Conservation (phyloP, 2,113 vertebrate species). For the Barnardius zonarius region DNA sequence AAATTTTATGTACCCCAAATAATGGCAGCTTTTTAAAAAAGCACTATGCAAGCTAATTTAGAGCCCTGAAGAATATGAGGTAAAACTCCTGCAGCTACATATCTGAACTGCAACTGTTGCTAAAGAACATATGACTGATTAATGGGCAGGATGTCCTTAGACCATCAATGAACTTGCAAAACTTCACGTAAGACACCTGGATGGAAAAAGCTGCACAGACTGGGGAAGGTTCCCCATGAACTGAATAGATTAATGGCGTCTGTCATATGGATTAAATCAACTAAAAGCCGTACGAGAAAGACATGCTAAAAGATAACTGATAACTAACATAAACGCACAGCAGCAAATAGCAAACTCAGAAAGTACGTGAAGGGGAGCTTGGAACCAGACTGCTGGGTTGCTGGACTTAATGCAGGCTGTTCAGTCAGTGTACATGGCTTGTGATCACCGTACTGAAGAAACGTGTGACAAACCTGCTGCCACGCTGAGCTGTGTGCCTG, state of each 20-base stretch:
- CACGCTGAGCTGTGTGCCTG: neutral
- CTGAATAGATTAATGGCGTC: neutral
- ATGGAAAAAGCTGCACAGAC: neutral
- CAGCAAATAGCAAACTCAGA: neutral
- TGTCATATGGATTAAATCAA: neutral
- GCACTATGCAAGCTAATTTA: neutral
- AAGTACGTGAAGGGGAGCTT: neutral
- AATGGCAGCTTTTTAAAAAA: neutral
- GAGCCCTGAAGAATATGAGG: neutral
- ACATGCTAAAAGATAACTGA: neutral
- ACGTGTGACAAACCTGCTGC: neutral
- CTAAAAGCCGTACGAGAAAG: neutral
- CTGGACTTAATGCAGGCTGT: neutral
- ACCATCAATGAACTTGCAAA: neutral
- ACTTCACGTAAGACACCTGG: neutral
- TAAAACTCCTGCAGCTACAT: neutral
- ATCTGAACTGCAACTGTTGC: neutral
- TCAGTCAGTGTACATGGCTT: neutral
- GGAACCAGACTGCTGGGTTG: neutral
- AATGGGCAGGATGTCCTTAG: neutral
- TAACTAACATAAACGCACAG: neutral
- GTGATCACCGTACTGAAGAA: neutral
- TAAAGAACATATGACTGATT: neutral
- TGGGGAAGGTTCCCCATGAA: neutral
- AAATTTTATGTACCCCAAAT: neutral